Conservation (phyloP, 1,140 invertebrate species). For the Reticulitermes speratus region DNA sequence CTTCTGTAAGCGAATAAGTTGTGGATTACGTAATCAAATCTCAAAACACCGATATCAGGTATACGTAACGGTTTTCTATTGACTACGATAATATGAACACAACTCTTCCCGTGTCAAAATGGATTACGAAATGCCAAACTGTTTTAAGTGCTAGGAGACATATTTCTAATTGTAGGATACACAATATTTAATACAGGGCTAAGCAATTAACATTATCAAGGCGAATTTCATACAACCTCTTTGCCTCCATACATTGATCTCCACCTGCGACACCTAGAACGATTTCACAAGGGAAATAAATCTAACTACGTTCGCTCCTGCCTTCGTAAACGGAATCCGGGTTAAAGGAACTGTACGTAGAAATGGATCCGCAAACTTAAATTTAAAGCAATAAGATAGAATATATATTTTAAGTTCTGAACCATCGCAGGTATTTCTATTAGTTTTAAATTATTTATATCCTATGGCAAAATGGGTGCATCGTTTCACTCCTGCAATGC, state of each 20-base stretch:
- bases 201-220: not conserved
- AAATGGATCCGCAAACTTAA: too few relatives aligned
- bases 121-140: not conserved
- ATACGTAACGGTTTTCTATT: not conserved
- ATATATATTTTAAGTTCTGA: too few relatives aligned
- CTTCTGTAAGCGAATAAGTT: not conserved
- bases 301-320: too few relatives aligned
- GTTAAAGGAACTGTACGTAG: too few relatives aligned
- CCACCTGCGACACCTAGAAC: not conserved
- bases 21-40: not conserved
- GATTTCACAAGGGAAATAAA: not conserved
- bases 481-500: too few relatives aligned
- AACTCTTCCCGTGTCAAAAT: not conserved
- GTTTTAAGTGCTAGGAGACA: not conserved
- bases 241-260: not conserved
- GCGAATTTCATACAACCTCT: not conserved
- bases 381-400: too few relatives aligned
- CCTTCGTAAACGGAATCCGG: too few relatives aligned
- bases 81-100: not conserved
- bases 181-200: not conserved
- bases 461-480: too few relatives aligned
- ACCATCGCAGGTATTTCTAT: too few relatives aligned
- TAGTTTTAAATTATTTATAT: too few relatives aligned
- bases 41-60: not conserved
- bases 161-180: not conserved